A percentile compares a stretch with the other conserved stretches of the same genome.
phyloP scores from a whole-genome alignment of 2,797 vertebrate genomes.

The Gallirallus australis region DNA sequence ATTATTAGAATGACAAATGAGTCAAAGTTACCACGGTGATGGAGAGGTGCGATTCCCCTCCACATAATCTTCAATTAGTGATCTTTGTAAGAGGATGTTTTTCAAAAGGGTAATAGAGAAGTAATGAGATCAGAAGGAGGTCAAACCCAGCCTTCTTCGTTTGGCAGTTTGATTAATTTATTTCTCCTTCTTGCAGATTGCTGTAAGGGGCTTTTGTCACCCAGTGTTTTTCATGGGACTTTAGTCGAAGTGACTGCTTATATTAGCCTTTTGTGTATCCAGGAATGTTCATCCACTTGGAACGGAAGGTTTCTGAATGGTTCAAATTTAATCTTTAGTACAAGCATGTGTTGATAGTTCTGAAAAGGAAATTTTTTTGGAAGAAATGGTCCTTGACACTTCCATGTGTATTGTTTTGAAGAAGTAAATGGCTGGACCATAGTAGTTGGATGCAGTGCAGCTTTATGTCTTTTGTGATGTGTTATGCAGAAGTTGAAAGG shows the following conservation, averaged over 20 bases:
- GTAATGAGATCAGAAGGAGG: slow-evolving; percentile 91
- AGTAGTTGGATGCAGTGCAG: neutral
- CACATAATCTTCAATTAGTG: slow-evolving; percentile 94
- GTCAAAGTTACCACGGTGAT: slow-evolving; percentile 84
- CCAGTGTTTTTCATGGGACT: slow-evolving; percentile 78
- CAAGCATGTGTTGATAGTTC: neutral
- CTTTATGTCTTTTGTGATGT: neutral
- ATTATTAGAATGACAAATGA: slow-evolving; percentile 88
- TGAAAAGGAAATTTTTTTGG: neutral
- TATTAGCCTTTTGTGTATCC: slow-evolving; percentile 56
- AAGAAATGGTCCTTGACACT: neutral
- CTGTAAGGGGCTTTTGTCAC: slow-evolving; percentile 89
- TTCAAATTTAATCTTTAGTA: slow-evolving; percentile 11
- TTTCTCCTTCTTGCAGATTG: slow-evolving; percentile 87
- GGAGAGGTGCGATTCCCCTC: slow-evolving; percentile 84
- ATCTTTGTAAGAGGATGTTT: slow-evolving; percentile 89
- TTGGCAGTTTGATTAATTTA: slow-evolving; percentile 96
- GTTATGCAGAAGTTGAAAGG: neutral
- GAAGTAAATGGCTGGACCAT: neutral
- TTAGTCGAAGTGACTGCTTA: slow-evolving; percentile 66
- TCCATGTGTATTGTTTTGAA: neutral
- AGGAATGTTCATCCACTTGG: slow-evolving; percentile 12
- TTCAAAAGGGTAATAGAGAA: slow-evolving; percentile 89
- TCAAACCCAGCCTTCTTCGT: slow-evolving; percentile 87
- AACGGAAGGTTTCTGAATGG: neutral